A percentile compares a stretch with the other conserved stretches of the same genome.
phyloP scores from a whole-genome alignment of 2,797 vertebrate genomes.

The Prionace glauca region DNA sequence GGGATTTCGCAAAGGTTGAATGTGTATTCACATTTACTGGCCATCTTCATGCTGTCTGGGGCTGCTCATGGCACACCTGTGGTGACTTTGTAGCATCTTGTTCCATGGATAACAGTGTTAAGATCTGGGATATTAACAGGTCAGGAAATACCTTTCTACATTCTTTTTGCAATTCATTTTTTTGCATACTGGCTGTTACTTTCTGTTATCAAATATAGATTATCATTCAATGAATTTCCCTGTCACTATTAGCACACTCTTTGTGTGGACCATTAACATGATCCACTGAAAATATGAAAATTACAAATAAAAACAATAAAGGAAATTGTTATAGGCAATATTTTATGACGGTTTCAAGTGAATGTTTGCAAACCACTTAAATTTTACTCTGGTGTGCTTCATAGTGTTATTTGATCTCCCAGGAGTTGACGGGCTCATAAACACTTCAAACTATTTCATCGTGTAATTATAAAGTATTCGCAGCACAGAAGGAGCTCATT shows the following conservation, averaged over 20 bases:
- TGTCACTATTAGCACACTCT: neutral
- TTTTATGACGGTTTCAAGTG: neutral
- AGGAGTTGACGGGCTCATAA: neutral
- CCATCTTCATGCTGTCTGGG: conserved; percentile 51
- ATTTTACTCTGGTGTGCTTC: neutral
- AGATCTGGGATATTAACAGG: conserved; percentile 73
- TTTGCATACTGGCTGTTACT: neutral
- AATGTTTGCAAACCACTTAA: neutral
- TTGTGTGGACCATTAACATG: neutral
- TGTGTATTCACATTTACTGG: conserved; percentile 61
- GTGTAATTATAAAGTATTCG: neutral
- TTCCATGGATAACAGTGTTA: conserved; percentile 64
- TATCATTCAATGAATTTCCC: neutral
- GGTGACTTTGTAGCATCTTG: conserved; percentile 75
- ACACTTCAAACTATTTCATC: neutral
- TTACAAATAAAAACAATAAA: neutral
- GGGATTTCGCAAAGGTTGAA: conserved; percentile 55
- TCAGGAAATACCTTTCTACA: conserved; percentile 41
- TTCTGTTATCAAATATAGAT: neutral
- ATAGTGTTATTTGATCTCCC: neutral
- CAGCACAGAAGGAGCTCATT: too few species aligned
- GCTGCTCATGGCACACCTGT: conserved; percentile 65
- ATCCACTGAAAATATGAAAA: neutral
- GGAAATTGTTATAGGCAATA: neutral
- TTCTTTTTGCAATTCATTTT: neutral